These are phyloP conservation scores for Virgularia gustaviana DNA, from an alignment of 92 coral and sea anemone species.

Conservation along the genomic window DNA sequence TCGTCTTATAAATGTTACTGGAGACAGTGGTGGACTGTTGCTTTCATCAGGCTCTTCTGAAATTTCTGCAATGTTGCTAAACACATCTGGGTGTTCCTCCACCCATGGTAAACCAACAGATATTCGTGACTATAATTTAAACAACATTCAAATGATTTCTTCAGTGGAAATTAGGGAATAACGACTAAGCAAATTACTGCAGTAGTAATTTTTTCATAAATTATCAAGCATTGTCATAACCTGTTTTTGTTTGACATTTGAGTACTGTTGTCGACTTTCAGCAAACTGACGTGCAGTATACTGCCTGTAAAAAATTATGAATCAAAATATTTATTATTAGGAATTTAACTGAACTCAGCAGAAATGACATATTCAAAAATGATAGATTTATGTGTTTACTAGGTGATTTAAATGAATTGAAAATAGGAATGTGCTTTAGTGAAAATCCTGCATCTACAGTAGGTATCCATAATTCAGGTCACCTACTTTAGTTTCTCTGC, in stretches of 20 bases:
- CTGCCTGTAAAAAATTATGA: constrained; percentile 53
- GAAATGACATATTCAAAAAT: too few relatives aligned
- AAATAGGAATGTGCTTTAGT: too few relatives aligned
- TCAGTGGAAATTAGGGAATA: too few relatives aligned
- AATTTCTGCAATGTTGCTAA: constrained; percentile 34
- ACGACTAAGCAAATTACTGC: too few relatives aligned
- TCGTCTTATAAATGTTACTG: not conserved
- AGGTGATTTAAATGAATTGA: too few relatives aligned
- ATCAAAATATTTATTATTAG: too few relatives aligned
- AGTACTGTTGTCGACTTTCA: constrained; percentile 66
- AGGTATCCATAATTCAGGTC: too few relatives aligned
- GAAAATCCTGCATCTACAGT: too few relatives aligned
- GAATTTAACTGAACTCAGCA: too few relatives aligned
- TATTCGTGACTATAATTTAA: constrained; percentile 16
- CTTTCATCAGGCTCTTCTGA: constrained; percentile 18
- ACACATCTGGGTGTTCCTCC: constrained; percentile 73
- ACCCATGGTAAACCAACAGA: constrained; percentile 68
- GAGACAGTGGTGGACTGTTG: constrained; percentile 3
- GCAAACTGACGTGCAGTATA: constrained; percentile 66
- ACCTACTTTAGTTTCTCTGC: constrained; percentile 84
- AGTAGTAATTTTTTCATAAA: not conserved
- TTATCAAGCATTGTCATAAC: constrained; percentile 11
- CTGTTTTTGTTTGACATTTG: constrained; percentile 80
- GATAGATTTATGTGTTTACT: too few relatives aligned
- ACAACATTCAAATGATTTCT: too few relatives aligned